Base-by-base conservation (phyloP, 2,888 invertebrate genomes). In the Zele albiditarsus region DNA sequence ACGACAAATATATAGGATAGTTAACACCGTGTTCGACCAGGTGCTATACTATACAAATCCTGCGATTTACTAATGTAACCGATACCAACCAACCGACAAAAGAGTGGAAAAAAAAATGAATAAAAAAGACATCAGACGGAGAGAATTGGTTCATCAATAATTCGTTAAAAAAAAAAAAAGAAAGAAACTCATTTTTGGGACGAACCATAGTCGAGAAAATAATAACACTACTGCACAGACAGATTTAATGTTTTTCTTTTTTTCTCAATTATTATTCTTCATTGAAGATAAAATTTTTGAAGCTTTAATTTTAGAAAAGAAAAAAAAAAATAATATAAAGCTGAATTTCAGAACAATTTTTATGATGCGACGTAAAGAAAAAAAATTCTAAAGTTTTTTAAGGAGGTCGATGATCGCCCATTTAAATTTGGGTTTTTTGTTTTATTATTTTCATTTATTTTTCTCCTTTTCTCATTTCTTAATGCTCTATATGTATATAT, bases 11-110 rank as follows among this genome's bases (percentile, higher is more conserved):
- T 57, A 72, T 25, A 58, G 28, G 57, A 66, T 78, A 74, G 77
- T 78, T 79, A 79, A 75, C 79, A 73, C 77, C 27, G 76, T 46
- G 46, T 68, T 78, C 71, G 57, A 38, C 67, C 67, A 78, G 71
- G 72, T 69, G 71, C 65, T 66, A 75, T 16, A n/a, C 16, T 46
- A n/a, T 73, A 73, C 63, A 73, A 74, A 76, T 77, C 68, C 74
- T 31, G 42, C 67, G 74, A 77, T 75, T 76, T 77, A 75, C 63
- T 62, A 73, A 42, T 42, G 42, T 49, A 25, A 38, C 63, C 66
- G 73, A 31, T 31, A 31, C 33, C 12, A 23, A 27, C 67, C 53
- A 67, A 67, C n/a, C 69, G 49, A 42, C 68, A 46, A 60, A 53
- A 57, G 71, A 65, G 49, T 23, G 42, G 57, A 27, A 27, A n/a